Evolutionary conservation across 2,888 invertebrate genomes (phyloP).

Genomic region (Protophormia terraenovae): DNA sequence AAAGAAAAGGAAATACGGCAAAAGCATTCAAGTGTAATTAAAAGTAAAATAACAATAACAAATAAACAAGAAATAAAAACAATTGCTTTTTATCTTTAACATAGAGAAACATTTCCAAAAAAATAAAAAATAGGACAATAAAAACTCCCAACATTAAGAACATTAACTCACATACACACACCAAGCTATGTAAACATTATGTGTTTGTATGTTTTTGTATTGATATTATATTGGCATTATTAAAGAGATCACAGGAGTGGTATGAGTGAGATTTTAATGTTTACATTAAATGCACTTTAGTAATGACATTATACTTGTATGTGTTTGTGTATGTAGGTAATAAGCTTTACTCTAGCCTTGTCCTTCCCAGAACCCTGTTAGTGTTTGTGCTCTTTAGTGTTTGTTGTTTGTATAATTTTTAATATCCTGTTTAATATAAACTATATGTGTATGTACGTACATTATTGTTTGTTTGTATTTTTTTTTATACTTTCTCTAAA

Average conservation of each 20-base stretch:
- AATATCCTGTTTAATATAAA: constrained; percentile 46
- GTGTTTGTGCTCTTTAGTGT: constrained; percentile 24
- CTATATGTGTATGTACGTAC: neutral
- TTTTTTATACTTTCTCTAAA: neutral
- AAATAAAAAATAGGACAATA: neutral
- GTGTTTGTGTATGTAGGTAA: constrained; percentile 21
- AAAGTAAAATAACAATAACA: constrained; percentile 17
- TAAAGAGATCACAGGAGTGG: neutral
- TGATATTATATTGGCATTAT: neutral
- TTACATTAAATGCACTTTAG: constrained; percentile 43
- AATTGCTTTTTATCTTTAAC: neutral
- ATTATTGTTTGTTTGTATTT: constrained; percentile 11
- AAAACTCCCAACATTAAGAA: neutral
- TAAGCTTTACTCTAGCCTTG: neutral
- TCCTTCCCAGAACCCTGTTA: neutral
- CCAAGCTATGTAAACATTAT: neutral
- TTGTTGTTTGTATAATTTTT: constrained; percentile 56
- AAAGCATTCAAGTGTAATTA: constrained; percentile 44
- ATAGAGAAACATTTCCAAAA: neutral
- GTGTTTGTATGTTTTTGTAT: neutral
- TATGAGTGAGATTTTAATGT: neutral
- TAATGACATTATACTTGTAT: constrained; percentile 46
- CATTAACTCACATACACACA: neutral
- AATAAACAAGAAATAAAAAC: constrained; percentile 3
- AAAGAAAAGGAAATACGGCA: neutral